Evolutionary conservation across 2,888 invertebrate species (phyloP).

Genomic region (Lithodes maja): DNA sequence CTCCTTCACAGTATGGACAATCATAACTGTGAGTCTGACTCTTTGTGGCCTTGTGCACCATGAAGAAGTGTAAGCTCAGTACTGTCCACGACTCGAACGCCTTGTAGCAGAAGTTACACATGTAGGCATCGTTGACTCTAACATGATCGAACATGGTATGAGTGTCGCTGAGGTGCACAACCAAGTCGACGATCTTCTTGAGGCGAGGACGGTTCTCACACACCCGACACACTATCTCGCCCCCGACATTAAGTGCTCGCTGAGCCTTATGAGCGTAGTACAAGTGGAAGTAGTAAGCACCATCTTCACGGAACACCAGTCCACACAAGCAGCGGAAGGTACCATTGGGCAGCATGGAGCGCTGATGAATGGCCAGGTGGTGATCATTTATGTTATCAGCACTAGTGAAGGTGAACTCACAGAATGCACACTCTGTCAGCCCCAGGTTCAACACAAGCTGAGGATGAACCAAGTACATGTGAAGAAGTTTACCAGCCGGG

Average conservation of each 20-base stretch:
- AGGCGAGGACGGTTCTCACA: slow-evolving; percentile 64
- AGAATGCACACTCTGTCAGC: slow-evolving; percentile 67
- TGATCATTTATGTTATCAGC: slow-evolving; percentile 70
- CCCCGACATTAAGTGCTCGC: slow-evolving; percentile 62
- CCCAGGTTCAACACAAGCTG: slow-evolving; percentile 65
- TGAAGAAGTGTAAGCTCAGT: slow-evolving; percentile 69
- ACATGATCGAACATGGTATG: slow-evolving; percentile 70
- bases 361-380: slow-evolving; percentile 65
- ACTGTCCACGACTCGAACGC: slow-evolving; percentile 71
- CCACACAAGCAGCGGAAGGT: slow-evolving; percentile 69
- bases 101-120: slow-evolving; percentile 70
- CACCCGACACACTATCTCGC: slow-evolving; percentile 68
- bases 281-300: slow-evolving; percentile 70
- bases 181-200: slow-evolving; percentile 69
- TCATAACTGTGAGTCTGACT: slow-evolving; percentile 70
- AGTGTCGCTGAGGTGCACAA: slow-evolving; percentile 68
- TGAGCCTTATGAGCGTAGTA: slow-evolving; percentile 70
- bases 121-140: slow-evolving; percentile 66
- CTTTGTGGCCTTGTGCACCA: slow-evolving; percentile 70
- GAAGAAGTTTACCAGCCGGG: slow-evolving; percentile 66
- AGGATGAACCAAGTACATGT: slow-evolving; percentile 70
- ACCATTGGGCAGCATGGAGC: slow-evolving; percentile 61
- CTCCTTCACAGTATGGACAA: slow-evolving; percentile 69
- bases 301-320: slow-evolving; percentile 68
- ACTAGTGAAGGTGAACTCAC: slow-evolving; percentile 61